Evolutionary conservation across 2,113 vertebrate species (phyloP), one percentile per base, ranked within the genome.

Genomic region (Pardalotus punctatus): DNA sequence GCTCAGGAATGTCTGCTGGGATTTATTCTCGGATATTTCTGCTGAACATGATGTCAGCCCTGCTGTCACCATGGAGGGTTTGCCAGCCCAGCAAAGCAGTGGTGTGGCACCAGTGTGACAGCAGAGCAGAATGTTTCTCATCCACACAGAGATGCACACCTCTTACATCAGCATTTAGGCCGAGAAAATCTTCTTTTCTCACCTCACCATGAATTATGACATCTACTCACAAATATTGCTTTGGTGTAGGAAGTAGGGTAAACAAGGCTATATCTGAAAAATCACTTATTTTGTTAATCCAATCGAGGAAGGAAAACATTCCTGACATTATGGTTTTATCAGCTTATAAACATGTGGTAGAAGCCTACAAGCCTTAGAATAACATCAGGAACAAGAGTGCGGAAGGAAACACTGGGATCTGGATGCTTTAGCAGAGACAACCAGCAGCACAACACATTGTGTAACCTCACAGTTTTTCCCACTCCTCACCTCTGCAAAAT

Each of bases 301-400:
- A 69, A 72, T 28, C 78, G 76, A 72, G 91, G 94, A 95, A 94
- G 76, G 81, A 82, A 97, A 97, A 94, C 87, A 84, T 95, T 96
- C 94, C 90, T 93, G 92, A 23, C 48, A 67, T 93, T 94, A 90
- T 86, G 91, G 85, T 71, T 97, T 97, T 95, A 96, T 96, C 95
- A 90, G 87, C 82, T 93, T 94, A 90, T 90, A 96, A 96, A 97
- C 93, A 95, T 92, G 79, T 65, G 90, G 48, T 93, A 90, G 81
- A 94, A 97, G 56, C 45, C 60, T 78, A 19, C 22, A n/a, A 43
- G 81, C 38, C 81, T 94, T 96, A 65, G 74, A 94, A 97, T 69
- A 96, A 95, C 95, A 97, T 56, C 36, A 93, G 81, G 51, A 96
- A 95, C 87, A 90, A 88, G 87, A 92, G 53, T 61, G 82, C 85